Evolutionary conservation across 2,888 invertebrate genomes (phyloP).

Genomic region (Trachelus iudaicus): DNA sequence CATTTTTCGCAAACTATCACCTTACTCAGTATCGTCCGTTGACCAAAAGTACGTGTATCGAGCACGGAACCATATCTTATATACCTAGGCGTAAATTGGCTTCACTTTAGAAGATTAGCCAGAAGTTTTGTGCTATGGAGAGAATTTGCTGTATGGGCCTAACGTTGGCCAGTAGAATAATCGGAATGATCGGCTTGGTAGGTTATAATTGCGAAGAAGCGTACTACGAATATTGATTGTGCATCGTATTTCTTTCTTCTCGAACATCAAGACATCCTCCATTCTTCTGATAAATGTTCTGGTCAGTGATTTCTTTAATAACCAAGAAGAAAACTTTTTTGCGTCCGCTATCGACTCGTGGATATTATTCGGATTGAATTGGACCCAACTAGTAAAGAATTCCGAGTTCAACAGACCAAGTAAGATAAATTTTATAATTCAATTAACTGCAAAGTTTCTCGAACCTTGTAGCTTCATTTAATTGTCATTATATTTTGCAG

Average conservation of each 20-base stretch:
- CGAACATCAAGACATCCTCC: conserved; percentile 48
- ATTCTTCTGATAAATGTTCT: conserved; percentile 58
- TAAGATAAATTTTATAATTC: conserved; percentile 20
- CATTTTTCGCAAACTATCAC: conserved; percentile 46
- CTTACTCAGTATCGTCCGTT: conserved; percentile 26
- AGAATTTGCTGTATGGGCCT: conserved; percentile 51
- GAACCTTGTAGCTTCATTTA: neutral
- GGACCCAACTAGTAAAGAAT: conserved; percentile 49
- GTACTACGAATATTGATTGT: neutral
- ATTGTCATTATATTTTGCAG: conserved; percentile 35
- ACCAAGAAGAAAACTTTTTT: conserved; percentile 41
- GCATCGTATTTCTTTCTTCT: conserved; percentile 3
- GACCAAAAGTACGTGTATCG: neutral
- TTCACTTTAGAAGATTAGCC: conserved; percentile 12
- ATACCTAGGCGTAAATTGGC: neutral
- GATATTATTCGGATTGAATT: conserved; percentile 56
- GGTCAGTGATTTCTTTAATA: conserved; percentile 50
- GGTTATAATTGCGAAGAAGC: conserved; percentile 27
- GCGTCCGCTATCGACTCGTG: conserved; percentile 46
- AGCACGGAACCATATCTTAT: neutral
- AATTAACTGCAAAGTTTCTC: neutral
- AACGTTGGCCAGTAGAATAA: conserved; percentile 54
- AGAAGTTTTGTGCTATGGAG: conserved; percentile 35
- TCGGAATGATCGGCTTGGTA: conserved; percentile 59
- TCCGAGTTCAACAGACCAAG: conserved; percentile 43